Base-by-base conservation (phyloP, 2,888 invertebrate species). In the Cheilosia vulpina region DNA sequence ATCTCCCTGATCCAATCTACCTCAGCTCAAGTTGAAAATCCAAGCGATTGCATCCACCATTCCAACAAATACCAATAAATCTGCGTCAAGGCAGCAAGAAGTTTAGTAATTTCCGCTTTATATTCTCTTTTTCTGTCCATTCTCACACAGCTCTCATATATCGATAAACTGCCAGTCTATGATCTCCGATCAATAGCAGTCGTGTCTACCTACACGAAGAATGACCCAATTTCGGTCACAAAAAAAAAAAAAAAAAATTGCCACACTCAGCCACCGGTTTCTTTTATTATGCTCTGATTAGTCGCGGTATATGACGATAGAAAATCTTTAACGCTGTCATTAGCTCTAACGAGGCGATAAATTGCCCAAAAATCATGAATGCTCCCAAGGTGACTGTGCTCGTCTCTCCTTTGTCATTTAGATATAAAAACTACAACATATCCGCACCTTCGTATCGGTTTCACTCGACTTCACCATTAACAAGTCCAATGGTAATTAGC, bases 201-300 rank as follows among this genome's bases (percentile, higher is more conserved):
- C 63, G n/a, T 11, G 24, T 57, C 38, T 69, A 34, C 34, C 17
- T 38, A 63, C 58, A 19, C 52, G 43, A 41, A 57, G 41, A 58
- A 19, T 76, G 75, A 52, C 75, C 58, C 66, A 66, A 66, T 50
- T 66, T 57, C 31, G 34, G 31, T 24, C 34, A 38, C 45, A 47
- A 27, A 27, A 45, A 57, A 21, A 21, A 21, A 21, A 21, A 21
- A 21, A 21, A 21, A 57, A 73, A 57, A 55, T 75, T 75, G 65
- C 75, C 43, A 66, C 75, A 66, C 66, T 58, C 27, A 34, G 17
- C 13, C 13, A 24, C n/a, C 19, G 27, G 13, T 66, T 66, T 50
- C 38, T 60, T 21, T 50, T 31, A 27, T 41, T 41, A 58, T 52
- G 75, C 66, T 52, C 75, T 76, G 58, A 60, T 76, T 58, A 76